Evolutionary conservation across 2,797 vertebrate genomes (phyloP).

Genomic region (Tiaroga cobitis): DNA sequence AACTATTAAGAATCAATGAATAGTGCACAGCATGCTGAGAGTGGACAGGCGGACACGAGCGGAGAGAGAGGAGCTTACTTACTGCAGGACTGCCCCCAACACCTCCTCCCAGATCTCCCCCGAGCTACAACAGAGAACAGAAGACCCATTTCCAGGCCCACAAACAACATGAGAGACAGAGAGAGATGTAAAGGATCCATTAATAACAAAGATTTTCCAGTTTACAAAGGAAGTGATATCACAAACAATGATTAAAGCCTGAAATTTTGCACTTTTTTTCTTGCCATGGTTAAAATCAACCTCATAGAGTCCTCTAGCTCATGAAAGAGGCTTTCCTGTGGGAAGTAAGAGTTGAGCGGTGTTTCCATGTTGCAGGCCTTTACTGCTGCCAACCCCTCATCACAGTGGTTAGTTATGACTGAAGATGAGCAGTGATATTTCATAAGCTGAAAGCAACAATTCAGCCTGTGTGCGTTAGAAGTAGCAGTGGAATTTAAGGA

Average conservation of each 20-base stretch:
- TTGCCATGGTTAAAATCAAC: not conserved
- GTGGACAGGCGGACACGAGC: constrained; percentile 50
- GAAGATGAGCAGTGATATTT: not conserved
- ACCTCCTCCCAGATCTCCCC: constrained; percentile 99
- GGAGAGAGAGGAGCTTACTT: constrained; percentile 84
- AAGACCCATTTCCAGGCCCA: constrained; percentile 73
- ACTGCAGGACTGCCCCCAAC: constrained; percentile 99
- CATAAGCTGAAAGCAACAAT: not conserved
- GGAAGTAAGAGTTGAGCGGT: not conserved
- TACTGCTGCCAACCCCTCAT: not conserved
- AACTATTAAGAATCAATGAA: constrained; percentile 23
- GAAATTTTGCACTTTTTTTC: constrained; percentile 8
- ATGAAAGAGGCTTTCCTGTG: not conserved
- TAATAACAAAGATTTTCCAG: not conserved
- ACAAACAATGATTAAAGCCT: constrained; percentile 5
- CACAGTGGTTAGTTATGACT: not conserved
- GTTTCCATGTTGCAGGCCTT: not conserved
- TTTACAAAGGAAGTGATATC: constrained; percentile 14
- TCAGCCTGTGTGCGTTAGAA: not conserved
- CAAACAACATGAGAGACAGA: constrained; percentile 61
- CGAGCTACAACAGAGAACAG: constrained; percentile 87
- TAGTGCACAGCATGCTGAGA: constrained; percentile 35
- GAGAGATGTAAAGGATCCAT: constrained; percentile 23
- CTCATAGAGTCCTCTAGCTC: not conserved
- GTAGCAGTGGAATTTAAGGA: not conserved